A percentile compares a stretch with the other conserved stretches of the same genome.
Conservation (phyloP, 2,797 vertebrate genomes). For the Tragelaphus eurycerus region DNA sequence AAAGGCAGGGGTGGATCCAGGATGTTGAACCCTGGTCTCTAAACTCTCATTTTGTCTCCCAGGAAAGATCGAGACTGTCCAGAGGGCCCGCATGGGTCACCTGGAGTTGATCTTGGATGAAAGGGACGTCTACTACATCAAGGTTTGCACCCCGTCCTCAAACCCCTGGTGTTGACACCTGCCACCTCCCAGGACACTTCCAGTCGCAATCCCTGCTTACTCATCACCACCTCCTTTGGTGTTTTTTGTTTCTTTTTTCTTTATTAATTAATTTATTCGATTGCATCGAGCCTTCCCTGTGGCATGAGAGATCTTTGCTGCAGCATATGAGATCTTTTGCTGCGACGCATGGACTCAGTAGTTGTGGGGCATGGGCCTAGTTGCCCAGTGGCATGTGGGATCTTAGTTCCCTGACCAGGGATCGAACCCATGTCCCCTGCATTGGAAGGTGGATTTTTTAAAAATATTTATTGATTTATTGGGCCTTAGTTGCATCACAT, state of each 20-base stretch:
- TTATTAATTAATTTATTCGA: neutral
- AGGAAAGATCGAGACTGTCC: conserved; percentile 88
- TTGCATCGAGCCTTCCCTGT: neutral
- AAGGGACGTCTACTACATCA: conserved; percentile 84
- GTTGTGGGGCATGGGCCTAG: neutral
- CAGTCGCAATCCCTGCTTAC: neutral
- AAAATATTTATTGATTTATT: neutral
- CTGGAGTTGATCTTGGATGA: conserved; percentile 88
- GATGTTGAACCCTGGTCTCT: neutral
- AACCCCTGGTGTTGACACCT: neutral
- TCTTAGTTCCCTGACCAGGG: neutral
- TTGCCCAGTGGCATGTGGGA: neutral
- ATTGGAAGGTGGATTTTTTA: neutral
- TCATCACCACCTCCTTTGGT: neutral
- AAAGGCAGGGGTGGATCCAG: neutral
- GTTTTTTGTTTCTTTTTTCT: neutral
- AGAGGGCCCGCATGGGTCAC: conserved; percentile 80
- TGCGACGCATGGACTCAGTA: rapidly evolving
- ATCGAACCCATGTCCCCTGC: neutral
- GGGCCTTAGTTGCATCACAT: neutral
- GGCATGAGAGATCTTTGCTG: neutral
- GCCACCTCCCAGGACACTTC: neutral
- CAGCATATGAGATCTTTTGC: neutral
- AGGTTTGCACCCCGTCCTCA: conserved; percentile 77
- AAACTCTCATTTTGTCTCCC: conserved; percentile 2